Evolutionary conservation across 2,113 vertebrate species (phyloP), one percentile per base, ranked within the genome.

Genomic region (Oreocharis arfaki): DNA sequence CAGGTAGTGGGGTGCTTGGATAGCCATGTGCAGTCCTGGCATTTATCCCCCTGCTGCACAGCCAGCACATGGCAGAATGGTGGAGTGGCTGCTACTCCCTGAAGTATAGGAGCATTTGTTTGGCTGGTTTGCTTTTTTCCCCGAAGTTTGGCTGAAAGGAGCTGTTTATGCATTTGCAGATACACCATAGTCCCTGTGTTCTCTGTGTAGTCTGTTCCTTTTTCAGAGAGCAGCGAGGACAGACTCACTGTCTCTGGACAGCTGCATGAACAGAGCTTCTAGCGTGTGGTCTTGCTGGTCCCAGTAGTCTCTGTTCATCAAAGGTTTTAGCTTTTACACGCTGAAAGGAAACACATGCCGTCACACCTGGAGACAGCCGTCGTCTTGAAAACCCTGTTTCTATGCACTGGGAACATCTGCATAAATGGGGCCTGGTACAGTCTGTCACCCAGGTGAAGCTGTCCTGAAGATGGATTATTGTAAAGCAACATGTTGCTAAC

Each of bases 111-210:
- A 77, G 30, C 69, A 28, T 46, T 76, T 77, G 14, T 67, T 63
- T 33, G 32, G 30, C 28, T 8, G 5, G 10, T 64, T 76, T 77
- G 41, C 4, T 28, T 53, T 85, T n/a, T 33, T 4, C 19, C 32
- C 22, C 30, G 16, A 18, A 50, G 85, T 39, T n/a, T 71, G 65
- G 53, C 78, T 83, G 87, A 41, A 68, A 69, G 78, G 47, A 87
- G 64, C 56, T 82, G 49, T 56, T 76, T 24, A 44, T 59, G 44
- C 3, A 1, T 18, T 53, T 53, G 55, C 44, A 74, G 42, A 12
- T 53, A 11, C 0, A 1, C n/a, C 18, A 3, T 0, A 56, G 26
- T 37, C 50, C 59, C 27, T 9, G 0, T 13, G 63, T 16, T 46
- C 55, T 47, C 65, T 75, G 42, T 0, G 0, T 8, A 10, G 42